Evolutionary conservation across 2,113 vertebrate species (phyloP).

Genomic region (Sciurus niger): DNA sequence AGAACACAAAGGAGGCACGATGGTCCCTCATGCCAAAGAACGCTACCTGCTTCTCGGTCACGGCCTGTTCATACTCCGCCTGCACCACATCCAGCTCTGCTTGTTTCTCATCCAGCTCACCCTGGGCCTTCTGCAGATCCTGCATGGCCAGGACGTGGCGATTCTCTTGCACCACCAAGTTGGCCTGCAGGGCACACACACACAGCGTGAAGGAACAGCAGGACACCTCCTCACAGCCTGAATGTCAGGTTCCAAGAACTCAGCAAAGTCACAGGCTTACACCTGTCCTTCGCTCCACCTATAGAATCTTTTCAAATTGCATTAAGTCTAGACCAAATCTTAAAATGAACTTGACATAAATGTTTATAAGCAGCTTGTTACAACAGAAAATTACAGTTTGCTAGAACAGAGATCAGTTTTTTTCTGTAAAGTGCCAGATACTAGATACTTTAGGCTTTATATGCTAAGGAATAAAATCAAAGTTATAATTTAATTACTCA

Average conservation of each 20-base stretch:
- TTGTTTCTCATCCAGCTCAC: conserved; percentile 92
- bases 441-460: neutral
- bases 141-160: conserved; percentile 90
- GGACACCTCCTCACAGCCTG: neutral
- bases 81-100: conserved; percentile 92
- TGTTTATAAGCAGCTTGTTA: neutral
- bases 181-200: conserved; percentile 88
- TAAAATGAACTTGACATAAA: neutral
- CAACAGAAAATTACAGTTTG: neutral
- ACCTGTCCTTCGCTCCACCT: neutral
- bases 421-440: neutral
- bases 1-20: neutral
- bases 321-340: neutral
- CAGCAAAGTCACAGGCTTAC: accelerated
- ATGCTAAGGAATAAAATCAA: conserved; percentile 3
- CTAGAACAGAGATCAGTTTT: neutral
- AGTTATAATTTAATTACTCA: neutral
- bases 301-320: neutral
- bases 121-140: conserved; percentile 93
- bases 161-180: conserved; percentile 93
- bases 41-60: conserved; percentile 92
- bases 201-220: neutral
- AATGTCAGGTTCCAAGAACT: neutral
- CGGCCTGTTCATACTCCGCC: conserved; percentile 91
- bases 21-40: accelerated